Base-by-base conservation (phyloP, 2,797 vertebrate species). In the Brachymystax lenok region DNA sequence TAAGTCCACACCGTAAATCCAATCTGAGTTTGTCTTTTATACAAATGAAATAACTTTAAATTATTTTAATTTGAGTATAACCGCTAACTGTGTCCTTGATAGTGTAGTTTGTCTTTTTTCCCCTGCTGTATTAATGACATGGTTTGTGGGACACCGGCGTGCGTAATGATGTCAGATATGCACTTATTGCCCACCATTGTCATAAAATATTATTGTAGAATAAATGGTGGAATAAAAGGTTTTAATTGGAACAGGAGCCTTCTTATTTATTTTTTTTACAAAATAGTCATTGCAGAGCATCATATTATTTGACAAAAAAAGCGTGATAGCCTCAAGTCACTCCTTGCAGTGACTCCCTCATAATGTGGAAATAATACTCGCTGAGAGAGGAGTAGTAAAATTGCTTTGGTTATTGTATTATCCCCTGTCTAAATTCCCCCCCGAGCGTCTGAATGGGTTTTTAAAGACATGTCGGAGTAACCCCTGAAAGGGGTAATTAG, bases 401-500 rank as follows among this genome's bases (percentile, higher is more conserved):
- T 21, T 79, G 12, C 27, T 21, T 61, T n/a, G 46, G 54, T 68
- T 74, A 74, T 64, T 76, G 24, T 80, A 67, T 72, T 69, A 71
- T 76, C 35, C 66, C 40, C 24, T 63, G 35, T 64, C 52, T 79
- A 63, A 77, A 74, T 75, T 82, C 66, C 76, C 75, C 75, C 72
- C 40, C 63, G 59, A 61, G 54, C 76, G 82, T 92, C 86, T 84
- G 79, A 80, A 72, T 76, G 77, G 69, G 78, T 69, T 79, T 85
- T 84, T 66, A 77, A 75, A 86, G 87, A 81, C 87, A 87, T 83
- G 84, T 86, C 83, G 85, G 82, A 80, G 84, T 85, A 81, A 88
- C 87, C 86, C 81, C 80, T 84, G 82, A 87, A 94, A 90, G 90
- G 84, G 84, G 86, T 92, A 91, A 94, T 95, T 93, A 92, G 81